Evolutionary conservation across 2,888 invertebrate genomes (phyloP).

Genomic region (Ectropis crepuscularia): DNA sequence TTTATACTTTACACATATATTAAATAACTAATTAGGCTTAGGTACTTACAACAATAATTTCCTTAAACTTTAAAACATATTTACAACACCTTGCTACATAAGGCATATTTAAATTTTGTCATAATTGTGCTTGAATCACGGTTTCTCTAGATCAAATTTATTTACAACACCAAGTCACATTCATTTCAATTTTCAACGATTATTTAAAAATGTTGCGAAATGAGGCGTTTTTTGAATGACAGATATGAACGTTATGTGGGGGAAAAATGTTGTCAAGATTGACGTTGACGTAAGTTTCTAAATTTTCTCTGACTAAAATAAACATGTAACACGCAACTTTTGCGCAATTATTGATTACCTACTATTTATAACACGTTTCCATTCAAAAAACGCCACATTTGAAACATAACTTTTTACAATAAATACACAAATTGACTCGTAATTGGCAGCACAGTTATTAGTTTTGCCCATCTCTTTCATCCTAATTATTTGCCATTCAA

Average conservation of each 20-base stretch:
- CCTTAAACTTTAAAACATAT: conserved; percentile 17
- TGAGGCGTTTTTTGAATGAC: background rate
- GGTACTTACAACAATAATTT: conserved; percentile 15
- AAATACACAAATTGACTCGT: conserved; percentile 30
- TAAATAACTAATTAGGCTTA: conserved; percentile 13
- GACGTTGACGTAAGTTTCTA: no score
- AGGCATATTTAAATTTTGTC: conserved; percentile 25
- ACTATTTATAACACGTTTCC: no score
- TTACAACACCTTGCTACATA: conserved; percentile 30
- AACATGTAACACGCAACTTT: no score
- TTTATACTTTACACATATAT: conserved; percentile 33
- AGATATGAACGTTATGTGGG: no score
- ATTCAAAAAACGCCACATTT: background rate
- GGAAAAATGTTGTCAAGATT: no score
- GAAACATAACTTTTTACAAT: background rate
- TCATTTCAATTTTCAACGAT: background rate
- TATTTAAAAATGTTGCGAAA: background rate
- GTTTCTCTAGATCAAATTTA: background rate
- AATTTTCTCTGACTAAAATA: no score
- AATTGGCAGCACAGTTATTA: conserved; percentile 22
- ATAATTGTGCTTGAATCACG: conserved; percentile 26
- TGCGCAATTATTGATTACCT: no score
- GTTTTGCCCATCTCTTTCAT: background rate
- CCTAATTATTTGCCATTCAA: no score
- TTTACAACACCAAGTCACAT: background rate